phyloP scores from a whole-genome alignment of 1,140 invertebrate genomes.

The Zaprionus davidi region DNA sequence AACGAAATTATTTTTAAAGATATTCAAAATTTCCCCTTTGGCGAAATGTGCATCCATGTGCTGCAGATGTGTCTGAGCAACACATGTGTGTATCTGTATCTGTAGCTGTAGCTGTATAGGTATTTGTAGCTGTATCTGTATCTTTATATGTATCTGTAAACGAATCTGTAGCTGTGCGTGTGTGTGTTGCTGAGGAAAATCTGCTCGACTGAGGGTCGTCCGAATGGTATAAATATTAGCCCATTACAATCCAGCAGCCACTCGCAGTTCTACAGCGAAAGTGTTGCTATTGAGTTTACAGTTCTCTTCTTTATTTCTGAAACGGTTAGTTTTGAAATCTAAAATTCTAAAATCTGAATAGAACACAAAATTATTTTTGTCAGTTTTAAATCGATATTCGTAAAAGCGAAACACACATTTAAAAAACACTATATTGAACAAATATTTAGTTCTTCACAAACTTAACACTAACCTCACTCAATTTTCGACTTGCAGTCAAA shows the following conservation, averaged over 20 bases:
- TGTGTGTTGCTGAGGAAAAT: slow-evolving; percentile 60
- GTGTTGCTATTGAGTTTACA: slow-evolving; percentile 78
- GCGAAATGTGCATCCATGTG: slow-evolving; percentile 78
- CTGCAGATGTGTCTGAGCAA: slow-evolving; percentile 61
- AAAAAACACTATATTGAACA: neutral
- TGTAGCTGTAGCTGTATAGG: slow-evolving; percentile 12
- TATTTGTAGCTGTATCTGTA: neutral
- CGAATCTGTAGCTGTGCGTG: slow-evolving; percentile 15
- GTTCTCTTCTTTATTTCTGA: slow-evolving; percentile 61
- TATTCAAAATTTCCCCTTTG: slow-evolving; percentile 67
- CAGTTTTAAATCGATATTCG: neutral
- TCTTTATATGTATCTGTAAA: slow-evolving; percentile 15
- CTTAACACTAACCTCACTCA: neutral
- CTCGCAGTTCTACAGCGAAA: slow-evolving; percentile 84
- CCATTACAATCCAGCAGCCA: slow-evolving; percentile 79
- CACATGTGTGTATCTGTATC: slow-evolving; percentile 12
- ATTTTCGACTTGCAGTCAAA: slow-evolving; percentile 55
- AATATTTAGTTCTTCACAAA: slow-evolving; percentile 5
- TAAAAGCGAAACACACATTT: neutral
- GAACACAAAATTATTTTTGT: neutral
- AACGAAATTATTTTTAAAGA: slow-evolving; percentile 77
- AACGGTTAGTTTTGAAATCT: slow-evolving; percentile 70
- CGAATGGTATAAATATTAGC: slow-evolving; percentile 84
- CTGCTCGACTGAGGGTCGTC: slow-evolving; percentile 64
- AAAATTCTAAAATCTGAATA: slow-evolving; percentile 8